Percentiles rank a stretch among this genome's conserved stretches.
These are phyloP conservation scores for Adoxophyes honmai DNA, from an alignment of 1,140 invertebrate species.

Conservation along the genomic window DNA sequence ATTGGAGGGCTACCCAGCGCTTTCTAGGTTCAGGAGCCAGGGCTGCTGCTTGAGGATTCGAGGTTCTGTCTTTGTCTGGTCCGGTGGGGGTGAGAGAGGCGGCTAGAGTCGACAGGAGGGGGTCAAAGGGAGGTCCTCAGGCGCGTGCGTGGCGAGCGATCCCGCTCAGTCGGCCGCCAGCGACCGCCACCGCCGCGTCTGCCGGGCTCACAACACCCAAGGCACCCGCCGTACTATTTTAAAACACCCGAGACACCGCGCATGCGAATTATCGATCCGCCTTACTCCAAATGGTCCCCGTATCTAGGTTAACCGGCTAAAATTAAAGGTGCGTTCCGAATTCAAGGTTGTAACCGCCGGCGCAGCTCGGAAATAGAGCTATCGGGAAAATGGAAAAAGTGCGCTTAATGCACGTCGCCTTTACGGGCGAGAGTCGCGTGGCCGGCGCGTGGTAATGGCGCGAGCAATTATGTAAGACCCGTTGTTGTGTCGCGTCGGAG, in stretches of 20 bases:
- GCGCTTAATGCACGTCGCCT: conserved; percentile 36
- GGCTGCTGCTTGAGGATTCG: not conserved
- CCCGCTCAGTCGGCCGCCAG: conserved; percentile 52
- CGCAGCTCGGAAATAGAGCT: conserved; percentile 63
- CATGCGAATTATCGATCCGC: conserved; percentile 63
- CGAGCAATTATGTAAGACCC: conserved; percentile 68
- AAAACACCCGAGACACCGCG: conserved; percentile 51
- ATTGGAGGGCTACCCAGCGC: not conserved
- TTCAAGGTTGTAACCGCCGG: conserved; percentile 69
- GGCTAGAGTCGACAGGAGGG: not conserved
- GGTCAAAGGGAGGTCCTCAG: not conserved
- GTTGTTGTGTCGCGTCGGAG: conserved; percentile 48
- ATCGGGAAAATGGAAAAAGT: conserved; percentile 59
- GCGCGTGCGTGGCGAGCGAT: conserved; percentile 44
- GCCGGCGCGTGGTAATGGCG: conserved; percentile 43
- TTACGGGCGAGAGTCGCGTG: conserved; percentile 58
- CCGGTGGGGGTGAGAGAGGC: not conserved
- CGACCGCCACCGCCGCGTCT: conserved; percentile 40
- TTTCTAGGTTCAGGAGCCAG: not conserved
- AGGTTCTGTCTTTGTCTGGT: not conserved
- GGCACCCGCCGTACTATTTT: conserved; percentile 44
- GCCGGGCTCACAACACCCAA: conserved; percentile 32
- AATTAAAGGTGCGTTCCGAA: conserved; percentile 73
- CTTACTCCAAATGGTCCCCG: conserved; percentile 58
- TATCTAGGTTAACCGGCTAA: conserved; percentile 75